Percentiles rank a stretch among this genome's conserved stretches.
Evolutionary conservation across 2,888 invertebrate genomes (phyloP).

Genomic region (Sepiola atlantica): DNA sequence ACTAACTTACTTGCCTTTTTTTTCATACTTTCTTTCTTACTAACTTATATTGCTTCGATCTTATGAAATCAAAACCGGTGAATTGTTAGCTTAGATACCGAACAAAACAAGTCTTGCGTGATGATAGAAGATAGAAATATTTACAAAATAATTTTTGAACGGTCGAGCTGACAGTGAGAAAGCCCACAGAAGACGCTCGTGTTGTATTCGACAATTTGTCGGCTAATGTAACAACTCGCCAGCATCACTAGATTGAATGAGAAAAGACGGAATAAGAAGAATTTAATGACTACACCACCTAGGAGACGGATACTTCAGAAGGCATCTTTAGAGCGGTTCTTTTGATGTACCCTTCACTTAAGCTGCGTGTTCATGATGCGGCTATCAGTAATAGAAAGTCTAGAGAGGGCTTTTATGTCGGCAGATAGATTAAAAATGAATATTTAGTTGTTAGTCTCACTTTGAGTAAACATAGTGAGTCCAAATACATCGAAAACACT

Average conservation of each 20-base stretch:
- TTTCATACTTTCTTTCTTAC: no score
- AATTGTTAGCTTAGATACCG: no score
- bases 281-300: neutral
- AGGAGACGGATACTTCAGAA: neutral
- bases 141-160: neutral
- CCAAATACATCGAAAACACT: neutral
- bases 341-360: neutral
- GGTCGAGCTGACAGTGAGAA: neutral
- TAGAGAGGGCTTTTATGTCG: conserved; percentile 5
- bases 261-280: neutral
- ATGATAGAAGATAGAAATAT: no score
- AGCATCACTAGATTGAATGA: neutral
- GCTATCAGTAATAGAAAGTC: neutral
- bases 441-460: neutral
- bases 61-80: no score
- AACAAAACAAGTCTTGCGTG: no score
- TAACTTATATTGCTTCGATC: no score
- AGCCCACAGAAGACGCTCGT: neutral
- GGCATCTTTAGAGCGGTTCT: neutral
- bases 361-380: neutral
- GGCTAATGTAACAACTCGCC: neutral
- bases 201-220: neutral
- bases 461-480: neutral
- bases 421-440: neutral
- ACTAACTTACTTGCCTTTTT: no score